Evolutionary conservation across 2,797 vertebrate genomes (phyloP), one percentile per base, ranked within the genome.

Genomic region (Falco rusticolus): DNA sequence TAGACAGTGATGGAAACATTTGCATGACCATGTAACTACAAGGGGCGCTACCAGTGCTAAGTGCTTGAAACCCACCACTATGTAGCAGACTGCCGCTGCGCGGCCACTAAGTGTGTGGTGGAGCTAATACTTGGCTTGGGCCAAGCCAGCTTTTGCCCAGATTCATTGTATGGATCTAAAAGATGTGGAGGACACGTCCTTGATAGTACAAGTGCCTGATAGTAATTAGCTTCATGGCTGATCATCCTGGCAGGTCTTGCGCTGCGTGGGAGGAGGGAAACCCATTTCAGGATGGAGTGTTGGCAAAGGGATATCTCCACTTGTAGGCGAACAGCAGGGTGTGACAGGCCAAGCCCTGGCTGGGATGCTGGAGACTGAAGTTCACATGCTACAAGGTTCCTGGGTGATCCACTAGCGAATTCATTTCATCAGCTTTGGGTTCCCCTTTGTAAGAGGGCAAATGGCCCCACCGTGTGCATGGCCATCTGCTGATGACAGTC

Each of bases 401-500:
- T 79, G 33, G 10, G 34, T 70, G 63, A 56, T 48, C 34, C 33
- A 19, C 25, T 19, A 21, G 22, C 39, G 77, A 60, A 74, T 60
- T 29, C 13, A 64, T 59, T 48, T 28, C 7, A 37, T 22, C 59
- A 63, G 39, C 39, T 31, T 84, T 20, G 9, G 4, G 56, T 85
- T 83, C 33, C 12, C 21, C 31, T 53, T 74, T 45, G 6, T 16
- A 8, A 28, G 39, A 20, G 47, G 66, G 31, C 41, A 76, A 50
- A 16, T 14, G 59, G 7, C 72, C 65, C 48, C 1, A 1, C 2
- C 68, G 87, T 2, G 22, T 1, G 1, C 31, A 0, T 12, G 48
- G 53, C 63, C 53, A 6, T 20, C 60, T 81, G 56, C 75, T 0
- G 14, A 10, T 0, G 8, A 16, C 21, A 28, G 72, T 3, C 68